Evolutionary conservation across 1,140 invertebrate genomes (phyloP).

Genomic region (Drosophila nikananu): DNA sequence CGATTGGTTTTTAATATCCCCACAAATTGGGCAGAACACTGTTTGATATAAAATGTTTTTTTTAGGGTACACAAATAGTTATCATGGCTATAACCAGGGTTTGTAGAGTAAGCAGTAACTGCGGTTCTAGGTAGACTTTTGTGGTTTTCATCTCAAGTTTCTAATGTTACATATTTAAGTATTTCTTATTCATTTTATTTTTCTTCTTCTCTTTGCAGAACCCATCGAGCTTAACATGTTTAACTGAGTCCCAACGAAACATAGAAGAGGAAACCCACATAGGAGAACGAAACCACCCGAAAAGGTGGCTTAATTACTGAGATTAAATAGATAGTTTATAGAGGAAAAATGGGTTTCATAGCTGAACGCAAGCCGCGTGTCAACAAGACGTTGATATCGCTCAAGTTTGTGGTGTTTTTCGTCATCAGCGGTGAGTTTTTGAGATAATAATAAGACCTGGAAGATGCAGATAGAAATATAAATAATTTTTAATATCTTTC

Average conservation of each 20-base stretch:
- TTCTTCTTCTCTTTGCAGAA: slow-evolving; percentile 33
- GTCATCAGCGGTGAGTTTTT: slow-evolving; percentile 76
- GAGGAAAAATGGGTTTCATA: slow-evolving; percentile 77
- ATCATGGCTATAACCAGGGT: neutral
- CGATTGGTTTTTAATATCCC: slow-evolving; percentile 38
- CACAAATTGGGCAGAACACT: slow-evolving; percentile 30
- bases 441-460: neutral
- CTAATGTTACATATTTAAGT: slow-evolving; percentile 2
- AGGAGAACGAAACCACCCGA: slow-evolving; percentile 27
- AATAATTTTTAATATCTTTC: too few relatives aligned
- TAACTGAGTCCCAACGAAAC: slow-evolving; percentile 27
- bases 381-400: slow-evolving; percentile 77
- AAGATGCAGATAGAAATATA: too few relatives aligned
- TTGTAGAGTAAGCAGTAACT: slow-evolving; percentile 1
- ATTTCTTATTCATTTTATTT: slow-evolving; percentile 16
- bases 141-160: slow-evolving; percentile 13
- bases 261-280: slow-evolving; percentile 2
- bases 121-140: slow-evolving; percentile 25
- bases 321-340: slow-evolving; percentile 43
- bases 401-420: slow-evolving; percentile 79
- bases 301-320: slow-evolving; percentile 40
- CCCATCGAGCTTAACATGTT: slow-evolving; percentile 42
- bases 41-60: neutral
- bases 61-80: slow-evolving; percentile 19
- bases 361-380: slow-evolving; percentile 59